These are phyloP conservation scores for Nomada ruficornis DNA, from an alignment of 2,888 invertebrate species.

Conservation along the genomic window DNA sequence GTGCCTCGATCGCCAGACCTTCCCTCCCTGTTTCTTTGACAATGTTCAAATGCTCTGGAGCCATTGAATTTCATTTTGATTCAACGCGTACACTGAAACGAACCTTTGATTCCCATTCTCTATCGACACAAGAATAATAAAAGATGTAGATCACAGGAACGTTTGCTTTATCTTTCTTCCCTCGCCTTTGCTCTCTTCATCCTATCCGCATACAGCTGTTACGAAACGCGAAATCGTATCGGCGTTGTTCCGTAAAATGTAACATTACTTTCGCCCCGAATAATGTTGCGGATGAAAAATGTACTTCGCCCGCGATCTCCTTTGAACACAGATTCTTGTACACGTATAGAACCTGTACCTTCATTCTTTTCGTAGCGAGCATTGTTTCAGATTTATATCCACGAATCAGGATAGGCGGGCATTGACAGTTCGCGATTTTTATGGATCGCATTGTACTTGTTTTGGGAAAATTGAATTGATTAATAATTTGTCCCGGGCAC, in stretches of 20 bases:
- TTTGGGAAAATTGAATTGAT: not conserved
- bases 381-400: not conserved
- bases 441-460: not conserved
- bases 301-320: conserved; percentile 23
- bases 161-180: not conserved
- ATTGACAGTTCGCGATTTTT: not conserved
- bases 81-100: conserved; percentile 1
- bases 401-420: not conserved
- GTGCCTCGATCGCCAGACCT: not conserved
- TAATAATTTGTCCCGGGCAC: no score
- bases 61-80: conserved; percentile 7
- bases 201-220: conserved; percentile 39
- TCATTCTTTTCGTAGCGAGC: conserved; percentile 2
- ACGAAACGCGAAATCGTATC: conserved; percentile 38
- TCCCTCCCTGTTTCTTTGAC: not conserved
- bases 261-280: conserved; percentile 46
- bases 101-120: conserved; percentile 8
- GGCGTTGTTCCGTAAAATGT: conserved; percentile 40
- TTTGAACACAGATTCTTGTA: conserved; percentile 52
- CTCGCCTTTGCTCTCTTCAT: not conserved
- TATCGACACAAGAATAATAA: conserved; percentile 10
- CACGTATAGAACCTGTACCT: conserved; percentile 25
- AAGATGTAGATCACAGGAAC: conserved; percentile 21
- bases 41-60: not conserved
- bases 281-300: conserved; percentile 53